Evolutionary conservation across 2,113 vertebrate genomes (phyloP), one percentile per base, ranked within the genome.

Genomic region (Regulus satrapa): DNA sequence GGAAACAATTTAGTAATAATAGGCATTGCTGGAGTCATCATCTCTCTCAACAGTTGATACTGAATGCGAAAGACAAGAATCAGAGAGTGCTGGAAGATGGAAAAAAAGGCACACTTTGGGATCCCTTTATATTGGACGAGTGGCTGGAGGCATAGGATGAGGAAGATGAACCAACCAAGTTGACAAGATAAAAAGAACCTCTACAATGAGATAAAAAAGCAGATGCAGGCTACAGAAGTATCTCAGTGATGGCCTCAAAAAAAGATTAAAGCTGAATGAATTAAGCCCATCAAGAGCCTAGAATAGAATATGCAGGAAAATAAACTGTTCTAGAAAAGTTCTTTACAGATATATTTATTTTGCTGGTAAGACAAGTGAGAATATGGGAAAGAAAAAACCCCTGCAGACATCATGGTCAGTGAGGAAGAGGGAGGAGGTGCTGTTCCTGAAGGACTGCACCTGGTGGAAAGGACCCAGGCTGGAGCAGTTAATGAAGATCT

Each of bases 381-480:
- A 55, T 10, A 64, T 8, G 11, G 10, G 25, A 75, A 8, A 66
- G 28, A 40, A 66, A 41, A 31, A 55, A 4, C 13, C 4, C 4
- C 34, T 41, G 63, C 14, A 66, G 26, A 29, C 32, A 80, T 12
- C 23, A 29, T 4, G n/a, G 36, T 36, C 46, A 72, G 21, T 8
- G n/a, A 29, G 49, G 31, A 29, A 71, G 36, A 1, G 17, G 28
- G 4, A 74, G 17, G 38, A 84, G 31, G 24, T 69, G 24, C 14
- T 62, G 12, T 2, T 68, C 12, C 18, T 62, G 40, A 48, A 69
- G 43, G 36, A 49, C 12, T 34, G 36, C 31, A 31, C 5, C 14
- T 24, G 1, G 2, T 2, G 11, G 38, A 46, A 46, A 49, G 19
- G 32, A 63, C 32, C 15, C 67, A 54, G 0, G 0, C n/a, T n/a